Conservation (phyloP, 2,113 vertebrate genomes). For the Colistium nudipinnis region DNA sequence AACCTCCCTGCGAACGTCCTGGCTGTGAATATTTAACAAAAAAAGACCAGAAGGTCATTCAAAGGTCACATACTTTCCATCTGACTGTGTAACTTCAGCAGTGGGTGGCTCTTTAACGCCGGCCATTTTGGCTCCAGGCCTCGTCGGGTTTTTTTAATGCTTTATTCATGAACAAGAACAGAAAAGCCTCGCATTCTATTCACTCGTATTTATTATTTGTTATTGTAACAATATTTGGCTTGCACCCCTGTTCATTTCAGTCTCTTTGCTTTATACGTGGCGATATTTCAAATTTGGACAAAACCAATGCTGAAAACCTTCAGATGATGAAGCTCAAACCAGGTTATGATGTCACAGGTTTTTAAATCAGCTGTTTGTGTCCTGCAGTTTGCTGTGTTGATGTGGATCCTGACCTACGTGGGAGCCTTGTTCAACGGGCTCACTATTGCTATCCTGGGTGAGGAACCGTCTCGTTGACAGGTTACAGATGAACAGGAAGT, state of each 20-base stretch:
- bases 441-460: slow-evolving; percentile 95
- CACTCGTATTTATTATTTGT: too few relatives aligned
- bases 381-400: slow-evolving; percentile 91
- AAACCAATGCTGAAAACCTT: too few relatives aligned
- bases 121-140: background rate
- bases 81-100: background rate
- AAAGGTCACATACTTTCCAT: background rate
- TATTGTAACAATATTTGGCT: too few relatives aligned
- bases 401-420: slow-evolving; percentile 98
- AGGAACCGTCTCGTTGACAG: slow-evolving; percentile 57
- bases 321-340: too few relatives aligned
- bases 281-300: too few relatives aligned
- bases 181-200: background rate
- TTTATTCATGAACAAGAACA: background rate
- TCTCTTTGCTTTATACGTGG: background rate
- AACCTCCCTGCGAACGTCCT: background rate
- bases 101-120: background rate
- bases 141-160: background rate
- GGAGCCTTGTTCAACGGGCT: slow-evolving; percentile 98
- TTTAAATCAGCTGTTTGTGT: background rate
- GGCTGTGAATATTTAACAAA: background rate
- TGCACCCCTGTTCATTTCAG: background rate
- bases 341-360: too few relatives aligned
- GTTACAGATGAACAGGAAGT: too few relatives aligned
- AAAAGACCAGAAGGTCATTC: background rate